A percentile compares a stretch with the other conserved stretches of the same genome.
Conservation (phyloP, 2,113 vertebrate genomes). For the Pachypanchax playfairii region DNA sequence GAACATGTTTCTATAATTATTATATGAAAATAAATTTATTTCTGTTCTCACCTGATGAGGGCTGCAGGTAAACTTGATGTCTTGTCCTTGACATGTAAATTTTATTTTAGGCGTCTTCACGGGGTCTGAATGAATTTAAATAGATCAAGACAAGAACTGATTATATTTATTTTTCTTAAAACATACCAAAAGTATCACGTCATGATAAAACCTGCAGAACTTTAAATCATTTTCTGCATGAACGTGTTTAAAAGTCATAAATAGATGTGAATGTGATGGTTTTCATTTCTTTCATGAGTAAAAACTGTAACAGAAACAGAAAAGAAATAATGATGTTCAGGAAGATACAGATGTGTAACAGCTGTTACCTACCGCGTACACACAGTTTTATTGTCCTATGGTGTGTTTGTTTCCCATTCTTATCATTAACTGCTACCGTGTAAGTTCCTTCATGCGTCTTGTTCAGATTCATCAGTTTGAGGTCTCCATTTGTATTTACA, state of each 20-base stretch:
- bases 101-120: accelerated
- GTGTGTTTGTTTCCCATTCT: accelerated
- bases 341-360: background rate
- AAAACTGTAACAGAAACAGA: no score
- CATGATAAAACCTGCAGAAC: background rate
- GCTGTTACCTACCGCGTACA: slow-evolving; percentile 19
- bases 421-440: accelerated
- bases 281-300: no score
- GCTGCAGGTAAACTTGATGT: background rate
- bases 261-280: no score
- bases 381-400: accelerated
- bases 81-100: accelerated
- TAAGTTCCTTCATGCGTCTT: accelerated
- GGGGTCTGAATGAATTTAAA: background rate
- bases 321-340: no score
- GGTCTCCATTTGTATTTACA: slow-evolving; percentile 15
- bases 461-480: background rate
- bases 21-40: background rate
- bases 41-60: background rate
- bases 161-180: no score
- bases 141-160: no score
- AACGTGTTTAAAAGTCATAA: no score
- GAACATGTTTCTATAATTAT: background rate
- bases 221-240: no score
- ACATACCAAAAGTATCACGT: no score